Evolutionary conservation across 2,888 invertebrate species (phyloP).

Genomic region (Himalopsyche kuldschensis): DNA sequence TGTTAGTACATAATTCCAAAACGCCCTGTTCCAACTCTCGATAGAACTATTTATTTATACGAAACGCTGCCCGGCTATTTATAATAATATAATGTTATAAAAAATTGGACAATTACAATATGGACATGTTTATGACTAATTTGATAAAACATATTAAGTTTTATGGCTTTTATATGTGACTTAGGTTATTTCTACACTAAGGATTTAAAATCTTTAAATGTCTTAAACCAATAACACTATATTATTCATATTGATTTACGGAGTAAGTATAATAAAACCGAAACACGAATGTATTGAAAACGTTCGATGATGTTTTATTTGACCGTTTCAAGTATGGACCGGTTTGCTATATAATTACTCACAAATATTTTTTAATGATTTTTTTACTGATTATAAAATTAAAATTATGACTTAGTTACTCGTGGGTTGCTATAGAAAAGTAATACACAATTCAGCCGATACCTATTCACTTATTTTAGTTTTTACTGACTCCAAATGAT

Average conservation of each 20-base stretch:
- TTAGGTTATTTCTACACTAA: not conserved
- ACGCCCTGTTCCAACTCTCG: not conserved
- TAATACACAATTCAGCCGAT: no score
- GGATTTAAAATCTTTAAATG: not conserved
- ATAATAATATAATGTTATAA: not conserved
- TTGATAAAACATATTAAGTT: not conserved
- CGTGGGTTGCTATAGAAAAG: no score
- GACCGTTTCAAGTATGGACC: not conserved
- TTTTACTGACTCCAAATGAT: no score
- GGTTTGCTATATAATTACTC: not conserved
- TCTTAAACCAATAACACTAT: not conserved
- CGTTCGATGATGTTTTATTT: not conserved
- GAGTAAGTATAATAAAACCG: not conserved
- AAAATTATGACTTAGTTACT: no score
- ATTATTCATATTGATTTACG: not conserved
- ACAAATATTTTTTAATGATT: no score
- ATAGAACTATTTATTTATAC: not conserved
- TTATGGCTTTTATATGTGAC: not conserved
- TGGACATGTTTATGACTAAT: not conserved
- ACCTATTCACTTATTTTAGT: no score
- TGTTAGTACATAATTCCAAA: not conserved
- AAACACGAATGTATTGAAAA: not conserved
- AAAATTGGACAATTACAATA: not conserved
- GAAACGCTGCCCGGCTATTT: not conserved
- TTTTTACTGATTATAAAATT: no score